A percentile compares a stretch with the other conserved stretches of the same genome.
phyloP scores from a whole-genome alignment of 2,113 vertebrate genomes.

The Spheniscus mendiculus region DNA sequence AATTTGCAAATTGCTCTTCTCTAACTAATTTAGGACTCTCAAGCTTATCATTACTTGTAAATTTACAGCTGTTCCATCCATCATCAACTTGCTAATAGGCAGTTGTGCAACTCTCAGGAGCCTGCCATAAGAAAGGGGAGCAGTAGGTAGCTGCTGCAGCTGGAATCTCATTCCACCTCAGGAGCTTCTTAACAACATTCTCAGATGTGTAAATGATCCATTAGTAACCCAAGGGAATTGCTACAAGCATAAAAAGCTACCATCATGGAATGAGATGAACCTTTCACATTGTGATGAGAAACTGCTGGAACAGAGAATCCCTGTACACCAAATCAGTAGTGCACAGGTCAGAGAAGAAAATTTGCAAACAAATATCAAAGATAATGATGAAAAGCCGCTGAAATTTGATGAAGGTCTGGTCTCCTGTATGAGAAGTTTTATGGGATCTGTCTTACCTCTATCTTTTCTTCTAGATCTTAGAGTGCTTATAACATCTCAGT shows the following conservation, averaged over 20 bases:
- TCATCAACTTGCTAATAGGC: slow-evolving; percentile 74
- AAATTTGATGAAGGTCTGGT: background rate
- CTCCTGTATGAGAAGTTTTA: background rate
- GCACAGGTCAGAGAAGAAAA: background rate
- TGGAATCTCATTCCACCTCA: slow-evolving; percentile 71
- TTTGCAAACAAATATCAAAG: background rate
- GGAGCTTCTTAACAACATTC: slow-evolving; percentile 74
- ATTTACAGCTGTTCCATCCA: slow-evolving; percentile 73
- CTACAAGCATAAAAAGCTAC: slow-evolving; percentile 53
- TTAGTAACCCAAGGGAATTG: slow-evolving; percentile 70
- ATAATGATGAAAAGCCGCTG: background rate
- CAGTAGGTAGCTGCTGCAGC: slow-evolving; percentile 70
- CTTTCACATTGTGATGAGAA: slow-evolving; percentile 13
- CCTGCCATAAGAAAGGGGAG: slow-evolving; percentile 66
- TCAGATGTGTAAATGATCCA: slow-evolving; percentile 79
- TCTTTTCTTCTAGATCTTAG: background rate
- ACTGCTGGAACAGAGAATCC: background rate
- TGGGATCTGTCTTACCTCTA: background rate
- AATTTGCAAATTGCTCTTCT: slow-evolving; percentile 49
- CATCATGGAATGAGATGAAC: slow-evolving; percentile 58
- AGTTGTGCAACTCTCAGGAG: slow-evolving; percentile 69
- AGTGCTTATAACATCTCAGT: background rate
- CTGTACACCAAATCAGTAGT: background rate
- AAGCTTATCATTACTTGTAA: slow-evolving; percentile 66
- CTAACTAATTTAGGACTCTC: slow-evolving; percentile 67